Conservation (phyloP, 2,888 invertebrate genomes). For the Oegoconia quadripuncta region DNA sequence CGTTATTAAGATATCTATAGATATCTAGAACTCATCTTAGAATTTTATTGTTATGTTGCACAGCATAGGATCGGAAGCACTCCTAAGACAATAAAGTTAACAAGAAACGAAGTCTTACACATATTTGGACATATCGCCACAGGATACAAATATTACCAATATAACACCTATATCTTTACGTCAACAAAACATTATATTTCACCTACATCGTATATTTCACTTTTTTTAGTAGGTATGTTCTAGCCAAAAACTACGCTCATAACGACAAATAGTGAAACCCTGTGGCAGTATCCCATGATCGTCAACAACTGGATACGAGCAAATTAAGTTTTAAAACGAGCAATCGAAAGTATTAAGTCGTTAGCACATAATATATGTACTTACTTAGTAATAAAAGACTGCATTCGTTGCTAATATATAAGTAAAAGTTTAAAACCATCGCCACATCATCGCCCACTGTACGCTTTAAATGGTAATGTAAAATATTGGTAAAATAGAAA, state of each 20-base stretch:
- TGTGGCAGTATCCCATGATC: conserved; percentile 35
- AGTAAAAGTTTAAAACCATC: conserved; percentile 4
- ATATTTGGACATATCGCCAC: background rate
- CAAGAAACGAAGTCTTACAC: background rate
- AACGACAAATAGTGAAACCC: conserved; percentile 24
- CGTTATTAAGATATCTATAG: conserved; percentile 16
- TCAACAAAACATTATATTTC: background rate
- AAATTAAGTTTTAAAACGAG: background rate
- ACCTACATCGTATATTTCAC: background rate
- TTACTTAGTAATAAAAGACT: conserved; percentile 14
- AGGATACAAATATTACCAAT: conserved; percentile 31
- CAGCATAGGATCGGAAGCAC: conserved; percentile 41
- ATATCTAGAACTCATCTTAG: conserved; percentile 11
- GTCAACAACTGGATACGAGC: background rate
- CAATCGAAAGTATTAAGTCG: conserved; percentile 10
- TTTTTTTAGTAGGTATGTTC: background rate
- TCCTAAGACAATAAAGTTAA: conserved; percentile 18
- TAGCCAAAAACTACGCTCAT: background rate
- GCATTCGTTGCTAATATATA: conserved; percentile 10
- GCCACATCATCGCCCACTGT: no score
- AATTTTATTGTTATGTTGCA: conserved; percentile 37
- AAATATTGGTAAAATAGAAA: conserved; percentile 25
- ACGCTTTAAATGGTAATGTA: conserved; percentile 13
- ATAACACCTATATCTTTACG: conserved; percentile 49
- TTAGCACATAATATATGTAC: conserved; percentile 7